Percentiles rank a stretch among this genome's conserved stretches.
phyloP scores from a whole-genome alignment of 1,140 invertebrate species.

The Drosophila bocki region DNA sequence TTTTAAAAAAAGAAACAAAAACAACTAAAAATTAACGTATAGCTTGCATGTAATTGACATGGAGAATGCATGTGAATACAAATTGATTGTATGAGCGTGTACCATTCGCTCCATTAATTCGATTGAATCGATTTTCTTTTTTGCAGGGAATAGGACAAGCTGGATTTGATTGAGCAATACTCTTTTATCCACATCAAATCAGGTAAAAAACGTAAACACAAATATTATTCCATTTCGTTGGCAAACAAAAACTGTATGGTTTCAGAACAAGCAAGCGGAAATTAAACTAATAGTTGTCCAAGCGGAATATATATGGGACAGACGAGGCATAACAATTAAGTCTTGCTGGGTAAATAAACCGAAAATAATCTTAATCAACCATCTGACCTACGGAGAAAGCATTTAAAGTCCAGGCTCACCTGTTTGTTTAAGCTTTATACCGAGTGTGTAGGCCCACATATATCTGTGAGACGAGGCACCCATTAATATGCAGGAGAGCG shows the following conservation, averaged over 20 bases:
- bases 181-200: neutral
- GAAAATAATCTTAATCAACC: constrained; percentile 18
- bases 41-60: constrained; percentile 5
- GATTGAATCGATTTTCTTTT: constrained; percentile 8
- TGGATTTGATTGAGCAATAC: neutral
- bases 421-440: constrained; percentile 9
- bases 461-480: constrained; percentile 19
- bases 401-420: constrained; percentile 8
- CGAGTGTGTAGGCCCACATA: constrained; percentile 2
- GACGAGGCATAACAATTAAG: constrained; percentile 11
- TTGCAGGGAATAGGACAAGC: neutral
- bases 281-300: constrained; percentile 2
- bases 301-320: neutral
- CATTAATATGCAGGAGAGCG: constrained; percentile 62
- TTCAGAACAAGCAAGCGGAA: neutral
- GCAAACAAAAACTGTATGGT: neutral
- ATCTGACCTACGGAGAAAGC: neutral
- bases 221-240: neutral
- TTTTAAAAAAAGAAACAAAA: neutral
- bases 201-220: constrained; percentile 4
- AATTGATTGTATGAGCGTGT: constrained; percentile 13
- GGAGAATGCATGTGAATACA: constrained; percentile 4
- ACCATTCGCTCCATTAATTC: constrained; percentile 10
- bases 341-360: constrained; percentile 6
- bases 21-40: constrained; percentile 1